Conservation (phyloP, 2,888 invertebrate genomes). For the Hanleya hanleyi region DNA sequence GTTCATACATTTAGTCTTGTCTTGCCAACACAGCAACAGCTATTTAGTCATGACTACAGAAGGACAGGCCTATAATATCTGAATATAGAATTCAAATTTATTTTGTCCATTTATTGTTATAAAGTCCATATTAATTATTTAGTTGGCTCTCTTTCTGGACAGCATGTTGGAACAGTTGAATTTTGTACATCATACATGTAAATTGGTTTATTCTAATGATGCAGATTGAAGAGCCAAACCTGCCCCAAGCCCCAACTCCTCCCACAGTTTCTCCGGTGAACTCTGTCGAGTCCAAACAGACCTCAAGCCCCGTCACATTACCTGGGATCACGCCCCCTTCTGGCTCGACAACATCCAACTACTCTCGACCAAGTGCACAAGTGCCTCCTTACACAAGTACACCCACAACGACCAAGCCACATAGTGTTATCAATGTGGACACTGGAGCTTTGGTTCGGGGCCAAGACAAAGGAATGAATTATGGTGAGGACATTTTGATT, state of each 20-base stretch:
- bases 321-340: constrained; percentile 20
- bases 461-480: constrained; percentile 18
- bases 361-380: constrained; percentile 46
- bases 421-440: constrained; percentile 66
- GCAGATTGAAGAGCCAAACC: not conserved
- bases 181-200: no score
- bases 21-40: no score
- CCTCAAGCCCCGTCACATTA: constrained; percentile 4
- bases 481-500: no score
- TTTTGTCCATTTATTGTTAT: no score
- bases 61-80: no score
- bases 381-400: constrained; percentile 49
- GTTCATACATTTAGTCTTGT: no score
- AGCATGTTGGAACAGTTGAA: no score
- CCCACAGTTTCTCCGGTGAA: not conserved
- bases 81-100: no score
- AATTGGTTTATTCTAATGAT: no score
- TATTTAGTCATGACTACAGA: no score
- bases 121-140: no score
- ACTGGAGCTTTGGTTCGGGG: constrained; percentile 56
- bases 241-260: not conserved
- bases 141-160: no score
- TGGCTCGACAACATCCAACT: constrained; percentile 11
- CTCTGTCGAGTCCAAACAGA: constrained; percentile 9
- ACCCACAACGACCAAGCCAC: constrained; percentile 39